phyloP scores from a whole-genome alignment of 2,113 vertebrate species.

The Oryctolagus cuniculus region mOryCun1.1 NC_091437.1:54393501-54394000 shows the following conservation, averaged over 20 bases:
- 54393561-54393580: neutral
- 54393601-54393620: neutral
- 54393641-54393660: conserved; percentile 44
- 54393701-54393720: conserved; percentile 64
- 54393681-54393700: conserved; percentile 66
- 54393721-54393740: conserved; percentile 79
- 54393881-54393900: neutral
- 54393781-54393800: conserved; percentile 61
- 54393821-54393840: conserved; percentile 55
- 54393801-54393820: neutral
- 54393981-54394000: neutral
- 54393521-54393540: too few relatives aligned
- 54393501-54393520: too few relatives aligned
- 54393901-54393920: conserved; percentile 31
- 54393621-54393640: neutral
- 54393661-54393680: conserved; percentile 24
- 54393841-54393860: neutral
- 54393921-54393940: neutral
- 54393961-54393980: neutral
- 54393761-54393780: conserved; percentile 68
- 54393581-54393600: neutral
- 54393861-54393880: conserved; percentile 15
- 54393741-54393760: conserved; percentile 81
- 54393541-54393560: too few relatives aligned
- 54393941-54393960: neutral